Base-by-base conservation (phyloP, 2,888 invertebrate genomes). In the Mayetiola destructor region DNA sequence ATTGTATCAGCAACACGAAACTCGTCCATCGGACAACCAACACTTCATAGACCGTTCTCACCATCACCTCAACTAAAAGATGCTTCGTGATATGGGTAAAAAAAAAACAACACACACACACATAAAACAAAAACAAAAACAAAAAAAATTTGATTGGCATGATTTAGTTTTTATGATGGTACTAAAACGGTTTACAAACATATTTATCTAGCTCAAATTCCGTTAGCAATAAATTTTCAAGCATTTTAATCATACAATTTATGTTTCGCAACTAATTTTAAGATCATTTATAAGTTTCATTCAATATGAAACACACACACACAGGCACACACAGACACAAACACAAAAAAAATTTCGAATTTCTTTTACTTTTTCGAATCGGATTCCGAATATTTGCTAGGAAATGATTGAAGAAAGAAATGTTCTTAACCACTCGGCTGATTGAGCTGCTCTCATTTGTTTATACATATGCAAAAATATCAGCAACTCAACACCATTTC, bases 1-100 rank as follows among this genome's bases (percentile, higher is more conserved):
- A 32, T 30, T 21, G 16, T n/a, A 55, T 37, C 23, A 37, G 21
- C 35, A 36, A 55, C 12, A 16, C 23, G 36, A 30, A n/a, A 29
- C 14, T 16, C 35, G 18, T 18, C 55, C 18, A 55, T 23, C 4
- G 55, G 42, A 10, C 55, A 55, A 20, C 56, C 56, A 21, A 55
- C 56, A 32, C 30, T 71, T 58, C 73, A 73, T 60, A 63, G 73
- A 60, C 73, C 72, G 53, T 72, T 72, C 62, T 72, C 72, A 58
- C 71, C 72, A 42, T 72, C 72, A 61, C 72, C 72, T 40, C 69
- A 72, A 57, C 64, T 69, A 14, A 58, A 59, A 36, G 59, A 59
- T 32, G 36, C 37, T 10, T 59, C 59, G 55, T 59, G 59, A 59
- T 59, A 27, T 48, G 48, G 27, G 48, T n/a, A n/a, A n/a, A n/a